A percentile compares a stretch with the other conserved stretches of the same genome.
phyloP scores from a whole-genome alignment of 2,113 vertebrate species.

The Neogobius melanostomus region DNA sequence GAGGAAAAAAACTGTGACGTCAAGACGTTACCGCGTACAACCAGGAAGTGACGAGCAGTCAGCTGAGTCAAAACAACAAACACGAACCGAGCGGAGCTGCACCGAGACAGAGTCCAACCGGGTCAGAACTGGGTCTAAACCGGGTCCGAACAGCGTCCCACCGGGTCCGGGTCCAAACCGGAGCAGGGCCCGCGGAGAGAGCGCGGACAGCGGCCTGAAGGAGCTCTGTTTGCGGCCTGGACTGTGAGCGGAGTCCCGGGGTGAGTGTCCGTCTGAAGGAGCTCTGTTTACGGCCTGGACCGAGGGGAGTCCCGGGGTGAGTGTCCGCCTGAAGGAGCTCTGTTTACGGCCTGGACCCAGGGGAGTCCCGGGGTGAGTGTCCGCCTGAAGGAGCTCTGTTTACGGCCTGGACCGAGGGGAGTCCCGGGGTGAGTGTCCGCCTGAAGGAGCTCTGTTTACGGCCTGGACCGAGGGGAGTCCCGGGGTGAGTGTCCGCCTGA shows the following conservation, averaged over 20 bases:
- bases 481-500: too few species aligned
- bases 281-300: neutral
- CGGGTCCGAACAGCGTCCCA: too few species aligned
- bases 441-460: too few species aligned
- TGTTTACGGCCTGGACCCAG: too few species aligned
- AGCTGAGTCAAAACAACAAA: conserved; percentile 54
- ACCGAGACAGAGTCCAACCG: neutral
- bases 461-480: too few species aligned
- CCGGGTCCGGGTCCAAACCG: neutral
- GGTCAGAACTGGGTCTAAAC: too few species aligned
- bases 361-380: too few species aligned
- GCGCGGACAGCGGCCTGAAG: neutral
- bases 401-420: too few species aligned
- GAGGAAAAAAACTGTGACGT: conserved; percentile 7
- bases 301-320: neutral
- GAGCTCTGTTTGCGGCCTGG: neutral
- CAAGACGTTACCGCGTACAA: conserved; percentile 26
- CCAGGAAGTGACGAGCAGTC: conserved; percentile 62
- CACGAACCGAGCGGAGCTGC: neutral
- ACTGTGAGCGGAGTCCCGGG: neutral
- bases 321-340: too few species aligned
- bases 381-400: too few species aligned
- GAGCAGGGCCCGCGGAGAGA: neutral
- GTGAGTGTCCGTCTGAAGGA: neutral
- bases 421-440: too few species aligned